phyloP scores from a whole-genome alignment of 2,113 vertebrate genomes.

The Myocastor coypus region DNA sequence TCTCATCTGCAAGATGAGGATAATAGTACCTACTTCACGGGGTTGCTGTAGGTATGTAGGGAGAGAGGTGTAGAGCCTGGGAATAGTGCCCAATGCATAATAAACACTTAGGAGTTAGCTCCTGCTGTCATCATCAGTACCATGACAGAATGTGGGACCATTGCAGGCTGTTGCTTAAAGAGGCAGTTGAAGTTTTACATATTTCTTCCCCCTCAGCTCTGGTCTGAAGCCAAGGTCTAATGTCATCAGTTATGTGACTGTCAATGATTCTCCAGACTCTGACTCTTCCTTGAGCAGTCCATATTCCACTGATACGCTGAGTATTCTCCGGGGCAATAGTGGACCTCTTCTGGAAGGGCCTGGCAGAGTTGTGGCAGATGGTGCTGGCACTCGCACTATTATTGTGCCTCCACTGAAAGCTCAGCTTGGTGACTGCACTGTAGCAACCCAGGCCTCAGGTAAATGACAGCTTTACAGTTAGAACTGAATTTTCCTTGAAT shows the following conservation, averaged over 20 bases:
- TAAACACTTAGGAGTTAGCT: neutral
- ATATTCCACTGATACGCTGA: slow-evolving; percentile 89
- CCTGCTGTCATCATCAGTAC: neutral
- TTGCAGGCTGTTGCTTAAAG: neutral
- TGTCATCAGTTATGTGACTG: slow-evolving; percentile 98
- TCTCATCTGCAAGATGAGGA: neutral
- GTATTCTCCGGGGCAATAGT: slow-evolving; percentile 84
- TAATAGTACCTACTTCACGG: neutral
- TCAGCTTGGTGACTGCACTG: slow-evolving; percentile 91
- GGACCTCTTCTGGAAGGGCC: slow-evolving; percentile 84
- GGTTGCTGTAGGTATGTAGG: neutral
- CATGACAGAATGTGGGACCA: neutral
- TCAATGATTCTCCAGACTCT: slow-evolving; percentile 97
- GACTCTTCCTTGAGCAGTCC: slow-evolving; percentile 97
- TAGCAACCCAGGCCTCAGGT: slow-evolving; percentile 89
- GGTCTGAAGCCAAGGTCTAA: slow-evolving; percentile 94
- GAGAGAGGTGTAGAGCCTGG: neutral
- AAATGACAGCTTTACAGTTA: neutral
- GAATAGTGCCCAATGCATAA: neutral
- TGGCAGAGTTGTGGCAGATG: slow-evolving; percentile 85
- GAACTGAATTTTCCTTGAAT: neutral
- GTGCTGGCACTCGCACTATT: slow-evolving; percentile 91
- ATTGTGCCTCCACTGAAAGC: slow-evolving; percentile 94
- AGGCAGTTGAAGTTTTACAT: neutral
- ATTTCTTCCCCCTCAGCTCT: slow-evolving; percentile 84